These are phyloP conservation scores for Ormyrus thymus DNA, from an alignment of 2,888 invertebrate genomes.

Conservation along the genomic window DNA sequence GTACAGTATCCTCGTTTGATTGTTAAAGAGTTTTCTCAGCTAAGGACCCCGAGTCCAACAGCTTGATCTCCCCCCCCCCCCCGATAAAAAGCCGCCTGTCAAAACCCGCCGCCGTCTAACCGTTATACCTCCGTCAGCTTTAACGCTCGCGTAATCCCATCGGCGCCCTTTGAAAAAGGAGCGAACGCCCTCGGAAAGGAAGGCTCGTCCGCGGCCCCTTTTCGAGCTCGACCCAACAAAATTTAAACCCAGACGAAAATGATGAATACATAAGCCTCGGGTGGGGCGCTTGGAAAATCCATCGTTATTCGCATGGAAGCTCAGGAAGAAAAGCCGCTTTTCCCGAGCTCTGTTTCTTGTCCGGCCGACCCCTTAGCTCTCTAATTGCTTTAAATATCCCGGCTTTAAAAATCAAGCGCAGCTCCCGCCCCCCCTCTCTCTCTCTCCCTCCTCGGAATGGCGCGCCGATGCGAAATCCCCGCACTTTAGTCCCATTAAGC, in stretches of 20 bases:
- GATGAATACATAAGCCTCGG: slow-evolving; percentile 30
- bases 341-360: slow-evolving; percentile 8
- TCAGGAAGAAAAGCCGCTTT: slow-evolving; percentile 41
- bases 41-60: too few species aligned
- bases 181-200: too few species aligned
- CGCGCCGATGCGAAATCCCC: slow-evolving; percentile 20
- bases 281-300: slow-evolving; percentile 9
- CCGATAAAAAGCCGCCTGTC: neutral
- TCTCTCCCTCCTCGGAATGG: neutral
- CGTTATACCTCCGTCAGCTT: neutral
- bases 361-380: neutral
- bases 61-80: too few species aligned
- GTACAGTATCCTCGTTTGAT: too few species aligned
- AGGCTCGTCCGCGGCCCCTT: neutral
- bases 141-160: slow-evolving; percentile 1
- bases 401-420: slow-evolving; percentile 34
- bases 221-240: slow-evolving; percentile 7
- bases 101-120: neutral
- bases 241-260: slow-evolving; percentile 33
- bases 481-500: slow-evolving; percentile 34
- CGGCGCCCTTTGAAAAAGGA: neutral
- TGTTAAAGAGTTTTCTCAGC: too few species aligned
- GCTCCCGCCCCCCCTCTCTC: too few species aligned
- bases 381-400: slow-evolving; percentile 48
- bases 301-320: slow-evolving; percentile 41